Percentiles rank a stretch among this genome's conserved stretches.
These are phyloP conservation scores for Hartigia nigra DNA, from an alignment of 2,888 invertebrate genomes.

Conservation along the genomic window DNA sequence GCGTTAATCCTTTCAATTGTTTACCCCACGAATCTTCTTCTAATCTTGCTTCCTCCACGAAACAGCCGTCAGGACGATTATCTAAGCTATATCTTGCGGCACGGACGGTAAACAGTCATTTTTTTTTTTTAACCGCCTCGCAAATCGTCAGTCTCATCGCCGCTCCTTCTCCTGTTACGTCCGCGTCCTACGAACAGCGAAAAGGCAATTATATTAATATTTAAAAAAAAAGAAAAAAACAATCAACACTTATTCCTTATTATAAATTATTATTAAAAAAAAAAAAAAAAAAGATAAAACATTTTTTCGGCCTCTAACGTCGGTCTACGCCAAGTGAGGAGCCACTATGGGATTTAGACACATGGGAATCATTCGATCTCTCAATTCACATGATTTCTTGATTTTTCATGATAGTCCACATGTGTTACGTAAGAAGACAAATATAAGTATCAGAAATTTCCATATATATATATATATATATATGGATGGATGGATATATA, in stretches of 20 bases:
- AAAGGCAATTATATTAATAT: constrained; percentile 6
- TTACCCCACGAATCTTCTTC: not conserved
- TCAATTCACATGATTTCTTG: not conserved
- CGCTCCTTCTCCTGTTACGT: constrained; percentile 54
- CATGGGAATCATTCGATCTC: not conserved
- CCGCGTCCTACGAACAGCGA: constrained; percentile 54
- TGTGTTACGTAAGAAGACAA: not conserved
- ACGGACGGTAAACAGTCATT: constrained; percentile 10
- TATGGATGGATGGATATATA: too few relatives aligned
- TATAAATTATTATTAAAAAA: not conserved
- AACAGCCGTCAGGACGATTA: not conserved
- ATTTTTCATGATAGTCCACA: not conserved
- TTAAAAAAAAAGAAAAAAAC: not conserved
- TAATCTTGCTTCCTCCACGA: not conserved
- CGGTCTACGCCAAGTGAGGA: not conserved
- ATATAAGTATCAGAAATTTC: not conserved
- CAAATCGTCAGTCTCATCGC: constrained; percentile 51
- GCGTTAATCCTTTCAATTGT: not conserved
- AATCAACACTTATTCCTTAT: not conserved
- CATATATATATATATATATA: not conserved
- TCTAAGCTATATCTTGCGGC: not conserved
- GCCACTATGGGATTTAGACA: not conserved
- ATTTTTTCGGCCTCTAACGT: not conserved
- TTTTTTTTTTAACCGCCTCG: constrained; percentile 52
- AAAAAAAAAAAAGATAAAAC: not conserved